Evolutionary conservation across 2,888 invertebrate species (phyloP).

Genomic region (Torymus aiolomorphi): DNA sequence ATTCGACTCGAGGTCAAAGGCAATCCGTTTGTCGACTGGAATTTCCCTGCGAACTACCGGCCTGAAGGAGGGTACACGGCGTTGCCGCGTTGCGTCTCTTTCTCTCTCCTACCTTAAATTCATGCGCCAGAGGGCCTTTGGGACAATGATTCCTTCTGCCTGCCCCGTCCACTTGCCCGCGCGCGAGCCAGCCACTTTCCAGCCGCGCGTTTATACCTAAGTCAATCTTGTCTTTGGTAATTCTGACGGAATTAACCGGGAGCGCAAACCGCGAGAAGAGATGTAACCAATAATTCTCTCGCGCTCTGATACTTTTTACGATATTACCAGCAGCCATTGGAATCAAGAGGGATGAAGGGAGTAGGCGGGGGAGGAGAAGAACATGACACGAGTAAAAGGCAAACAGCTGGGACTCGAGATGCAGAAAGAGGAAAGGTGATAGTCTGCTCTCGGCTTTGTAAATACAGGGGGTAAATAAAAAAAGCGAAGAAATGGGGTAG

Average conservation of each 20-base stretch:
- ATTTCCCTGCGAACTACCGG: slow-evolving; percentile 62
- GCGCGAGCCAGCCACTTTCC: slow-evolving; percentile 46
- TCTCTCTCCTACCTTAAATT: slow-evolving; percentile 62
- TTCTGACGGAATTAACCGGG: slow-evolving; percentile 32
- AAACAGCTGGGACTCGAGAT: no score
- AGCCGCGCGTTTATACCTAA: slow-evolving; percentile 39
- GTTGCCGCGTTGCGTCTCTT: not conserved
- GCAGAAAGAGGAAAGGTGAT: slow-evolving; percentile 15
- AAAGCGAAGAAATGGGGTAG: slow-evolving; percentile 65
- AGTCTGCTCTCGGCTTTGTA: not conserved
- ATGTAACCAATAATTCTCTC: no score
- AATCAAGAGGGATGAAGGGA: no score
- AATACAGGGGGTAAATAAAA: slow-evolving; percentile 49
- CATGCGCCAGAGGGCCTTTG: slow-evolving; percentile 60
- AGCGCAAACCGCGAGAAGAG: not conserved
- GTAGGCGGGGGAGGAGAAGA: no score
- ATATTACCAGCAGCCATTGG: no score
- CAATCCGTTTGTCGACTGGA: slow-evolving; percentile 66
- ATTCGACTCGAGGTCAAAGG: slow-evolving; percentile 65
- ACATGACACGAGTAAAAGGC: no score
- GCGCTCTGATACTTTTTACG: no score
- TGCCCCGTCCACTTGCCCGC: slow-evolving; percentile 28
- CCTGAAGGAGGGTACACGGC: slow-evolving; percentile 43
- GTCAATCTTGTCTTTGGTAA: slow-evolving; percentile 55
- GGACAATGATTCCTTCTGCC: slow-evolving; percentile 53